Percentiles rank a stretch among this genome's conserved stretches.
Conservation (phyloP, 2,113 vertebrate species). For the Lonchura striata region DNA sequence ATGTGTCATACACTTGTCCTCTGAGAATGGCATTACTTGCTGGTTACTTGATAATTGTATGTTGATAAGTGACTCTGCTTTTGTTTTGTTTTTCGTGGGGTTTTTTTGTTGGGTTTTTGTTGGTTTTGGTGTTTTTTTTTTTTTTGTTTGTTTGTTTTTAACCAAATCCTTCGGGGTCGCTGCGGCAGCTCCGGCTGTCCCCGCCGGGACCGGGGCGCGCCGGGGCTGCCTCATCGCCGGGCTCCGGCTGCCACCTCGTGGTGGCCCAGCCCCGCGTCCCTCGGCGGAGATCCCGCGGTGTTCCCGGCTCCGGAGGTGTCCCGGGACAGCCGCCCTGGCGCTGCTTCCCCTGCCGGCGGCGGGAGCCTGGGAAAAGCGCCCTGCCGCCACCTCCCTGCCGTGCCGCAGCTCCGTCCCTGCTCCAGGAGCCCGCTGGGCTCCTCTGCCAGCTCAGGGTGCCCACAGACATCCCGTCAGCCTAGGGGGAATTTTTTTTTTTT, state of each 20-base stretch:
- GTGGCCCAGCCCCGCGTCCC: neutral
- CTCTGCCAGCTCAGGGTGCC: rapidly evolving
- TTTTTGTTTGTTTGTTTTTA: neutral
- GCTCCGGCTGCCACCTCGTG: constrained; percentile 39
- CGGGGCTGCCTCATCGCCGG: neutral
- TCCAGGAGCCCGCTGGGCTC: rapidly evolving
- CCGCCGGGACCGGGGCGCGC: neutral
- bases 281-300: rapidly evolving
- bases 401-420: neutral
- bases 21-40: rapidly evolving
- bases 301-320: rapidly evolving
- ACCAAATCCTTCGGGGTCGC: neutral
- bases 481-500: neutral
- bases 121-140: neutral
- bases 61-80: no score
- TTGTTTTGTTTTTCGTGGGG: neutral
- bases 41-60: no score
- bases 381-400: rapidly evolving
- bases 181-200: no score
- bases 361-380: neutral
- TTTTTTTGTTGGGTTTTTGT: neutral
- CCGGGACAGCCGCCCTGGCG: rapidly evolving
- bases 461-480: rapidly evolving
- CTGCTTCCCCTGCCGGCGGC: neutral
- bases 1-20: rapidly evolving